Evolutionary conservation across 1,140 invertebrate species (phyloP).

Genomic region (Macrobrachium nipponense): DNA sequence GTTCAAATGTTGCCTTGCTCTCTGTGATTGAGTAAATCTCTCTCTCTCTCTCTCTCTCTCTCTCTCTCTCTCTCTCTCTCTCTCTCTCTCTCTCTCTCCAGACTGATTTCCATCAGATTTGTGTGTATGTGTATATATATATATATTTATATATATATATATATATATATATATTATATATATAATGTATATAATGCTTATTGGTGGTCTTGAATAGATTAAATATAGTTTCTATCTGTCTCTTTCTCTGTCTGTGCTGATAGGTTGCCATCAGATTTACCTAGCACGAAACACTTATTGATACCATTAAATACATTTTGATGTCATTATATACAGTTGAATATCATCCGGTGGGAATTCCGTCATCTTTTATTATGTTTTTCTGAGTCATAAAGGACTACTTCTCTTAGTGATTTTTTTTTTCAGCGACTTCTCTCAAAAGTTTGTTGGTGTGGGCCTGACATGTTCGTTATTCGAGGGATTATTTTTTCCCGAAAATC

Average conservation of each 20-base stretch:
- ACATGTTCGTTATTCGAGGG: no score
- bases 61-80: neutral
- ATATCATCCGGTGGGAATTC: no score
- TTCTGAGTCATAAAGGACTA: neutral
- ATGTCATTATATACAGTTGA: neutral
- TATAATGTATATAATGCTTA: neutral
- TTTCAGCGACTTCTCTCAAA: no score
- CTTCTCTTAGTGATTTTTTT: no score
- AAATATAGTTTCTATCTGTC: conserved; percentile 6
- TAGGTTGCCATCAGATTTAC: conserved; percentile 7
- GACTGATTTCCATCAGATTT: neutral
- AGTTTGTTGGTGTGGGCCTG: no score
- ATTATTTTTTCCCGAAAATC: no score
- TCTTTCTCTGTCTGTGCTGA: conserved; percentile 24
- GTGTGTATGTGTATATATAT: neutral
- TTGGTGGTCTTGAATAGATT: neutral
- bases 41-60: conserved; percentile 1
- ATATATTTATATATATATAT: neutral
- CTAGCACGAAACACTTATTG: no score
- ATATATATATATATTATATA: neutral
- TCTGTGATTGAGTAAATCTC: neutral
- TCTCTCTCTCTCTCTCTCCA: neutral
- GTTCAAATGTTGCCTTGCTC: neutral
- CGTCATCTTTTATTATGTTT: neutral
- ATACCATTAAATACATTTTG: neutral